Conservation (phyloP, 1,140 invertebrate species). For the Diabrotica undecimpunctata region DNA sequence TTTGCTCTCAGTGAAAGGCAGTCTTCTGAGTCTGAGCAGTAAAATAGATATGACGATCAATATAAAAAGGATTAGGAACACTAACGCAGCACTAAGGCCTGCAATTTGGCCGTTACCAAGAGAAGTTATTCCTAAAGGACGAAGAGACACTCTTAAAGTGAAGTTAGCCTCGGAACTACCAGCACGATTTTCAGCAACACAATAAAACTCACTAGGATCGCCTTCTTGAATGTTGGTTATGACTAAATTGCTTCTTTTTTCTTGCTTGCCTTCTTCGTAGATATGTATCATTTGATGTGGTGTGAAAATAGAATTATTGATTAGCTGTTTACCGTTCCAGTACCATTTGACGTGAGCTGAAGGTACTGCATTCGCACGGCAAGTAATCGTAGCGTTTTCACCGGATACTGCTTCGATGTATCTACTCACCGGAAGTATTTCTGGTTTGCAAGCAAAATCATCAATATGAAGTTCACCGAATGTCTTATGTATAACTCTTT, state of each 20-base stretch:
- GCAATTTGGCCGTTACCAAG: constrained; percentile 81
- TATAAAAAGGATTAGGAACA: constrained; percentile 74
- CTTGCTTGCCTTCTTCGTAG: constrained; percentile 69
- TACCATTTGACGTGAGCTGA: constrained; percentile 82
- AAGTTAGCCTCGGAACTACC: constrained; percentile 90
- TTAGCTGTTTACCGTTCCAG: constrained; percentile 75
- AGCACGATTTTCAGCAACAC: constrained; percentile 85
- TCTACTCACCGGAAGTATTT: constrained; percentile 70
- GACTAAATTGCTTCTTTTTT: constrained; percentile 75
- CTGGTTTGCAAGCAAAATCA: constrained; percentile 84
- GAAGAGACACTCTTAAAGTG: constrained; percentile 75
- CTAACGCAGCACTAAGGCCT: constrained; percentile 76
- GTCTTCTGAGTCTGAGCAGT: constrained; percentile 64
- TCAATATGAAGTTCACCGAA: constrained; percentile 74
- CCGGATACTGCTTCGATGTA: constrained; percentile 75
- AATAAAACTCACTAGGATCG: constrained; percentile 86
- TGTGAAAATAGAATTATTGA: constrained; percentile 76
- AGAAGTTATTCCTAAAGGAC: constrained; percentile 71
- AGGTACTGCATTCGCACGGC: constrained; percentile 74
- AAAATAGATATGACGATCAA: constrained; percentile 70
- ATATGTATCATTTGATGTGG: constrained; percentile 78
- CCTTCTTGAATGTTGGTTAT: constrained; percentile 83
- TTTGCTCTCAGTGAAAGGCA: constrained; percentile 70
- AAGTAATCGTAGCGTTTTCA: constrained; percentile 80
- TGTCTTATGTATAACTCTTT: constrained; percentile 61